phyloP scores from a whole-genome alignment of 2,113 vertebrate genomes.

The Etia nguti region DNA sequence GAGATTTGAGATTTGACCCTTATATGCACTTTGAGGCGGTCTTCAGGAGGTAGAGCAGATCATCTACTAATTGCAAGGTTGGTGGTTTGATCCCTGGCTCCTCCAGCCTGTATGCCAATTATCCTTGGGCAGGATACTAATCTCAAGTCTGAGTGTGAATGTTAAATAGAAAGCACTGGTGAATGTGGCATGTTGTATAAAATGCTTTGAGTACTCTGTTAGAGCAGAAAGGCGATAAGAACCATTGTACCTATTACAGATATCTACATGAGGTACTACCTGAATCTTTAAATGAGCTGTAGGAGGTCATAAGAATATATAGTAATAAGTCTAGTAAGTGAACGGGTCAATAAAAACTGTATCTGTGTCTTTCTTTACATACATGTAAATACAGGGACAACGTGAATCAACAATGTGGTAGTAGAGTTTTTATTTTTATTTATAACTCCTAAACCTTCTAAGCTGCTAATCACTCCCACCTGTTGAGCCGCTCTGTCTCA shows the following conservation, averaged over 20 bases:
- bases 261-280: not conserved
- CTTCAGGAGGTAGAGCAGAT: not conserved
- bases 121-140: not conserved
- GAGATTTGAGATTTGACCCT: not conserved
- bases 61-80: accelerated
- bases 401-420: not conserved
- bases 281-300: not conserved
- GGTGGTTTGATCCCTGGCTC: not conserved
- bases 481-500: conserved; percentile 69
- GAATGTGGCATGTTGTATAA: not conserved
- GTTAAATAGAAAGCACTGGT: not conserved
- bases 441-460: not conserved
- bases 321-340: not conserved
- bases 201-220: not conserved
- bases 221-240: not conserved
- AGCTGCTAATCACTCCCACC: conserved; percentile 39
- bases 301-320: not conserved
- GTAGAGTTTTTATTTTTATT: not conserved
- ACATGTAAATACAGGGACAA: not conserved
- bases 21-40: accelerated
- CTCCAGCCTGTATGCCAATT: not conserved
- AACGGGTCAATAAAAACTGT: not conserved
- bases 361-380: not conserved
- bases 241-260: not conserved
- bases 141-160: accelerated